Conservation (phyloP, 2,888 invertebrate genomes). For the Drosophila mercatorum region DNA sequence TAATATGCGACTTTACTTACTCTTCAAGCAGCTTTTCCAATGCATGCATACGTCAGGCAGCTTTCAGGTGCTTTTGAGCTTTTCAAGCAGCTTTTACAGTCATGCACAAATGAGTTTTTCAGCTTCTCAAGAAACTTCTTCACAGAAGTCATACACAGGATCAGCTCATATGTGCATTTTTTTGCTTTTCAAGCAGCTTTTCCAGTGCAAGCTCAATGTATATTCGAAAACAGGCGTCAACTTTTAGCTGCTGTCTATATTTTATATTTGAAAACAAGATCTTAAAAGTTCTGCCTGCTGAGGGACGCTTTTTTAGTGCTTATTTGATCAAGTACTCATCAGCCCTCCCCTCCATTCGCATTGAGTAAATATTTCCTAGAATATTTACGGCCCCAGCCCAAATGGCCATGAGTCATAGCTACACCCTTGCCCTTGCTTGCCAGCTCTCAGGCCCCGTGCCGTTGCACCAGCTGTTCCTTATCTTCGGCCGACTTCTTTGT, state of each 20-base stretch:
- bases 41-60: no score
- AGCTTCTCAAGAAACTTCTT: neutral
- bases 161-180: neutral
- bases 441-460: neutral
- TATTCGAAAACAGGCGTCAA: neutral
- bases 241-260: neutral
- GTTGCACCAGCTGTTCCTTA: conserved; percentile 50
- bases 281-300: neutral
- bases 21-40: no score
- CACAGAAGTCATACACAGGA: neutral
- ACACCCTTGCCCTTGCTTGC: neutral
- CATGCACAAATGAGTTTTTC: no score
- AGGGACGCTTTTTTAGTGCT: neutral
- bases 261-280: neutral
- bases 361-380: neutral
- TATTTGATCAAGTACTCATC: neutral
- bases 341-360: no score
- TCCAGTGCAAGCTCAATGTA: neutral
- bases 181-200: neutral
- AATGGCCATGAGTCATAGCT: conserved; percentile 36
- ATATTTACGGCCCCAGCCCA: neutral
- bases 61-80: neutral
- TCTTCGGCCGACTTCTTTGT: conserved; percentile 40
- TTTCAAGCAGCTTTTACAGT: neutral
- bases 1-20: no score